Evolutionary conservation across 2,797 vertebrate species (phyloP).

Genomic region (Nasua narica): DNA sequence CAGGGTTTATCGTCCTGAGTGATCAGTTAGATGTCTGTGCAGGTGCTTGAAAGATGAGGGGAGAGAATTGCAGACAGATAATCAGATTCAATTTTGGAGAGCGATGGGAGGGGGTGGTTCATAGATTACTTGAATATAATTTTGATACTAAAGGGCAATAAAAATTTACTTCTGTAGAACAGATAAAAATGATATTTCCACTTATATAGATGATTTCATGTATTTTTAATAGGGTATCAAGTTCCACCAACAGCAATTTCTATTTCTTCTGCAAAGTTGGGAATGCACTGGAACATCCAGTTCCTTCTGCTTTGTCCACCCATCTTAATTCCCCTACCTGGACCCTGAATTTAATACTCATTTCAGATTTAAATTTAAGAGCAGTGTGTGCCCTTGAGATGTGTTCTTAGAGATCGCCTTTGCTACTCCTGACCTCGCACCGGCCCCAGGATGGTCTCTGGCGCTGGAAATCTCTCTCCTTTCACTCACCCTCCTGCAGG

Average conservation of each 20-base stretch:
- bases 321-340: neutral
- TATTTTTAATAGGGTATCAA: constrained; percentile 41
- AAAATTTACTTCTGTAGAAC: neutral
- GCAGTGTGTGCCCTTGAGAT: neutral
- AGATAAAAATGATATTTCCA: neutral
- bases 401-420: neutral
- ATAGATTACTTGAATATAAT: neutral
- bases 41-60: neutral
- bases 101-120: neutral
- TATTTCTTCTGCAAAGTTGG: constrained; percentile 28
- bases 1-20: neutral
- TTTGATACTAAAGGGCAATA: constrained; percentile 18
- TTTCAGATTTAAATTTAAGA: neutral
- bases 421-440: neutral
- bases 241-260: neutral
- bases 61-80: neutral
- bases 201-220: neutral
- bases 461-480: neutral
- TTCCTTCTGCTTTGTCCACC: neutral
- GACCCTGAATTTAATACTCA: neutral
- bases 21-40: neutral
- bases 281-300: neutral
- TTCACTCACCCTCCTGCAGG: neutral
- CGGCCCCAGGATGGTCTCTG: neutral
- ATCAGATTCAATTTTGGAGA: neutral